Evolutionary conservation across 2,797 vertebrate species (phyloP).

Genomic region (Rallus crepitans): DNA sequence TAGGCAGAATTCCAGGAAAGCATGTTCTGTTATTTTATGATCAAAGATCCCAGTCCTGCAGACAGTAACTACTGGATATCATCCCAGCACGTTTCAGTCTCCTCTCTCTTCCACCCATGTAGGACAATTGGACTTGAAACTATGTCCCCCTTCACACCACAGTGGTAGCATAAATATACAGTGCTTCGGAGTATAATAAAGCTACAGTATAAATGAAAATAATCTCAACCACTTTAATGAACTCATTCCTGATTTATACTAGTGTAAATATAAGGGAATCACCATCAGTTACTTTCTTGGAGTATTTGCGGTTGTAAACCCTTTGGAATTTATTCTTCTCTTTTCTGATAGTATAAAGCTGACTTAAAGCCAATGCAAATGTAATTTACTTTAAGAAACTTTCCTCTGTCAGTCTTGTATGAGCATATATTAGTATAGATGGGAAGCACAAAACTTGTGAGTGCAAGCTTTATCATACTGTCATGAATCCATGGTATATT

Average conservation of each 20-base stretch:
- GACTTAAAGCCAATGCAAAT: conserved; percentile 51
- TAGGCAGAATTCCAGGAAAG: conserved; percentile 40
- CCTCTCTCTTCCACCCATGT: background rate
- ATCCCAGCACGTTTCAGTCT: background rate
- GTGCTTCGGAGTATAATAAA: background rate
- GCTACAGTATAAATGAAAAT: background rate
- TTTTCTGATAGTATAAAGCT: conserved; percentile 8
- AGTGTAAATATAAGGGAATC: background rate
- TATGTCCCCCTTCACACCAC: background rate
- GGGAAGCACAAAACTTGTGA: background rate
- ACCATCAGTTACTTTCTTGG: background rate
- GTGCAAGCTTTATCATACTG: background rate
- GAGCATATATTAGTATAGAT: background rate
- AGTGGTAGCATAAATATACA: background rate
- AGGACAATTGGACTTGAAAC: background rate
- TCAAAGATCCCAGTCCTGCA: conserved; percentile 15
- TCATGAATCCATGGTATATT: background rate
- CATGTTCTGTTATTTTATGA: background rate
- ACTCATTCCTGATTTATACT: background rate
- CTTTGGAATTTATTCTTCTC: conserved; percentile 28
- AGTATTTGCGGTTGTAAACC: background rate
- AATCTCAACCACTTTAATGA: background rate
- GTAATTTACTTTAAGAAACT: conserved; percentile 53
- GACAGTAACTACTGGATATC: background rate
- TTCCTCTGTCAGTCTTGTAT: conserved; percentile 25